phyloP scores from a whole-genome alignment of 2,888 invertebrate species.

The Hedya salicella region DNA sequence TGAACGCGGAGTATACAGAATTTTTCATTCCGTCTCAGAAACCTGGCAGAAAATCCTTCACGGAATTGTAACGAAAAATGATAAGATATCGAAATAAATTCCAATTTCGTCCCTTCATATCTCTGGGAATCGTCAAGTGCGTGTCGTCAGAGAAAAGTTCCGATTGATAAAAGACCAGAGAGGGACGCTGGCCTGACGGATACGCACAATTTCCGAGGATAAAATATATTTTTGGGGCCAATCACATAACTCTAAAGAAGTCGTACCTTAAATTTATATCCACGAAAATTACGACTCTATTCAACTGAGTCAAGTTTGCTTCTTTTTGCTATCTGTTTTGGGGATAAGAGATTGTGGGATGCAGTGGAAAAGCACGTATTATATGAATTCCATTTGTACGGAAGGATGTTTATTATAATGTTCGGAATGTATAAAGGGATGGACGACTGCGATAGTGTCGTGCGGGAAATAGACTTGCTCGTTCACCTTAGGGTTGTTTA shows the following conservation, averaged over 20 bases:
- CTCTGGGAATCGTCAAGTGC: constrained; percentile 32
- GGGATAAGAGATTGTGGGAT: background rate
- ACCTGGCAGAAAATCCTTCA: too few relatives aligned
- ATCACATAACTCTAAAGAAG: background rate
- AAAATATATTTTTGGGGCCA: constrained; percentile 47
- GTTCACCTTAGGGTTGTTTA: background rate
- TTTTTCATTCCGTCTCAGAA: too few relatives aligned
- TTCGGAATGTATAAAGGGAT: constrained; percentile 29
- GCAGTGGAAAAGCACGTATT: constrained; percentile 6
- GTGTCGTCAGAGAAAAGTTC: constrained; percentile 29
- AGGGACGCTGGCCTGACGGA: constrained; percentile 45
- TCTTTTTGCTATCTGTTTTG: background rate
- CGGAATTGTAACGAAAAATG: background rate
- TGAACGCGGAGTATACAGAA: too few relatives aligned
- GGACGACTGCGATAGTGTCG: constrained; percentile 5
- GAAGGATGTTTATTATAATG: constrained; percentile 38
- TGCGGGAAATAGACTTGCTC: constrained; percentile 23
- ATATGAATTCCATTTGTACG: constrained; percentile 32
- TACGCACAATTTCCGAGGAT: constrained; percentile 48
- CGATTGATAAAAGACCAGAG: constrained; percentile 68
- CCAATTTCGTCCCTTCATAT: constrained; percentile 5
- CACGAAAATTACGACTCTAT: background rate
- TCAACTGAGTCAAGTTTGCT: background rate
- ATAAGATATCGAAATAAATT: constrained; percentile 13
- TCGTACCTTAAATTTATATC: background rate